phyloP scores from a whole-genome alignment of 2,888 invertebrate species.

The Congeria kusceri region DNA sequence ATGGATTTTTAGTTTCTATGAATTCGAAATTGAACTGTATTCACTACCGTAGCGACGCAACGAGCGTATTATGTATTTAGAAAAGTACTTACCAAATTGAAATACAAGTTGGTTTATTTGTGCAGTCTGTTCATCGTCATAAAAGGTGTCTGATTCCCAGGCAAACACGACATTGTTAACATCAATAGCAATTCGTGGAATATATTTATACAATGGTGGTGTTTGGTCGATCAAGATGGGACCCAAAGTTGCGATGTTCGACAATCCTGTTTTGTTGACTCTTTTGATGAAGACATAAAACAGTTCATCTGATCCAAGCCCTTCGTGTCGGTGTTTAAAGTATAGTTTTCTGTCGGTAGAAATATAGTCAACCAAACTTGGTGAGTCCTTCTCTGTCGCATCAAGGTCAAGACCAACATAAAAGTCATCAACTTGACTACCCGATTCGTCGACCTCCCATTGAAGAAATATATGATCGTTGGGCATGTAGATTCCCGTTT shows the following conservation, averaged over 20 bases:
- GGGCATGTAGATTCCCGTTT: slow-evolving; percentile 53
- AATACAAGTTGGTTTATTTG: slow-evolving; percentile 49
- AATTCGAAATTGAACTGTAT: too few species aligned
- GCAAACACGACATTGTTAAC: slow-evolving; percentile 30
- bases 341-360: slow-evolving; percentile 41
- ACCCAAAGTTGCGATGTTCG: slow-evolving; percentile 46
- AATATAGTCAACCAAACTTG: slow-evolving; percentile 52
- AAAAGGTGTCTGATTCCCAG: slow-evolving; percentile 60
- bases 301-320: slow-evolving; percentile 41
- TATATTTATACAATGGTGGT: slow-evolving; percentile 47
- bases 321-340: slow-evolving; percentile 54
- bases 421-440: slow-evolving; percentile 63
- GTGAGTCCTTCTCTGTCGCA: slow-evolving; percentile 1
- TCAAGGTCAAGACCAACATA: slow-evolving; percentile 59
- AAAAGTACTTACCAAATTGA: slow-evolving; percentile 52
- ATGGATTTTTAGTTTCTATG: too few species aligned
- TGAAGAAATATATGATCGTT: slow-evolving; percentile 54
- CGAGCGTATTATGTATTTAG: not conserved
- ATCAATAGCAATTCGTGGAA: slow-evolving; percentile 25
- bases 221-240: slow-evolving; percentile 64
- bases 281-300: slow-evolving; percentile 63
- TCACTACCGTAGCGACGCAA: too few species aligned
- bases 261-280: slow-evolving; percentile 64
- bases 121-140: slow-evolving; percentile 60
- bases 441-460: slow-evolving; percentile 56